Evolutionary conservation across 2,113 vertebrate species (phyloP).

Genomic region (Craseonycteris thonglongyai): DNA sequence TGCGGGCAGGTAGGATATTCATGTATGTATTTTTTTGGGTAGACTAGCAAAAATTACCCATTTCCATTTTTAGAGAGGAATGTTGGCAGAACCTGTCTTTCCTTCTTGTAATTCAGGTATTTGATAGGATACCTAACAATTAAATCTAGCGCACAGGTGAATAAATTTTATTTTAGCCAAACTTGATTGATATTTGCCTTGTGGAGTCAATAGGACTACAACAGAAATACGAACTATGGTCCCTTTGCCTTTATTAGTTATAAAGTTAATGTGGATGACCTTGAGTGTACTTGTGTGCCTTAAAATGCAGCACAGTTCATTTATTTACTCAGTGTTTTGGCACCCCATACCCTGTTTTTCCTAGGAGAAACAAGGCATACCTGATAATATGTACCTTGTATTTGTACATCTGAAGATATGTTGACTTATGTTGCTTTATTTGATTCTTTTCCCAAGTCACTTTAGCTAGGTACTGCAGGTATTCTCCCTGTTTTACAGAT

Average conservation of each 20-base stretch:
- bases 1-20: neutral
- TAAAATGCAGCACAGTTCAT: conserved; percentile 2
- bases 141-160: conserved; percentile 18
- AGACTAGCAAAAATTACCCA: neutral
- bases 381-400: conserved; percentile 8
- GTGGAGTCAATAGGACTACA: neutral
- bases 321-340: conserved; percentile 25
- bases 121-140: conserved; percentile 1
- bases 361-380: neutral
- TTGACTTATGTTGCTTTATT: conserved; percentile 39
- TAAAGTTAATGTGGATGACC: neutral
- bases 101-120: conserved; percentile 22
- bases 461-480: conserved; percentile 15
- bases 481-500: conserved; percentile 16
- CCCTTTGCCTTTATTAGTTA: conserved; percentile 22
- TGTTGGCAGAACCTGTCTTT: conserved; percentile 29
- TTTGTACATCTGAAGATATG: conserved; percentile 6
- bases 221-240: conserved; percentile 22
- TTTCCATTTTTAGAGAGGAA: conserved; percentile 10
- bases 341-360: neutral
- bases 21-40: neutral
- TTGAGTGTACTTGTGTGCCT: neutral
- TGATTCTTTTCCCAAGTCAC: neutral
- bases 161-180: neutral
- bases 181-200: conserved; percentile 20